Conservation (phyloP, 2,888 invertebrate genomes). For the Proisotoma minuta region DNA sequence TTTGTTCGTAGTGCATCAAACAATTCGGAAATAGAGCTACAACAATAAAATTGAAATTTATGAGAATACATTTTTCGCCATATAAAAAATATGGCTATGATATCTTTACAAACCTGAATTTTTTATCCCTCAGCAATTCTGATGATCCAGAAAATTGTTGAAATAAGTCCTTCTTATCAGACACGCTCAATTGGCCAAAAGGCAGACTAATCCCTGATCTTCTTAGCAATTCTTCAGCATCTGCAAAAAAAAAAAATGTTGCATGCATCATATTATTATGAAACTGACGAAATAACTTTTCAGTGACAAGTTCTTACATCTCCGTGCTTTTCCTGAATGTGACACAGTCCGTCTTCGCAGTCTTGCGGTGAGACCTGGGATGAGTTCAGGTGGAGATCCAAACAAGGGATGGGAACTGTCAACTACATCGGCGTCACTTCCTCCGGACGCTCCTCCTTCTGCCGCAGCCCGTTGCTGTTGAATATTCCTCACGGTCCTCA, state of each 20-base stretch:
- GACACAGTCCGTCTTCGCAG: background rate
- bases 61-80: background rate
- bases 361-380: background rate
- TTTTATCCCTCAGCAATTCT: background rate
- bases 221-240: slow-evolving; percentile 31
- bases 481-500: background rate
- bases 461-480: background rate
- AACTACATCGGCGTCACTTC: background rate
- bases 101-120: background rate
- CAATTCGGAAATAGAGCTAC: slow-evolving; percentile 37
- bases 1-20: slow-evolving; percentile 31
- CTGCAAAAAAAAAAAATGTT: slow-evolving; percentile 18
- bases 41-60: background rate
- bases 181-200: slow-evolving; percentile 24
- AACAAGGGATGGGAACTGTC: background rate
- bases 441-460: background rate
- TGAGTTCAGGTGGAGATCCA: background rate
- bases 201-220: slow-evolving; percentile 25
- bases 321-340: background rate
- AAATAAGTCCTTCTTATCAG: slow-evolving; percentile 27
- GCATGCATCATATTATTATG: background rate
- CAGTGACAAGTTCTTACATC: slow-evolving; percentile 2
- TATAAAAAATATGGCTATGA: background rate
- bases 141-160: slow-evolving; percentile 31
- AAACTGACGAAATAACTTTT: background rate